Conservation (phyloP, 2,888 invertebrate species). For the Papilio protenor region DNA sequence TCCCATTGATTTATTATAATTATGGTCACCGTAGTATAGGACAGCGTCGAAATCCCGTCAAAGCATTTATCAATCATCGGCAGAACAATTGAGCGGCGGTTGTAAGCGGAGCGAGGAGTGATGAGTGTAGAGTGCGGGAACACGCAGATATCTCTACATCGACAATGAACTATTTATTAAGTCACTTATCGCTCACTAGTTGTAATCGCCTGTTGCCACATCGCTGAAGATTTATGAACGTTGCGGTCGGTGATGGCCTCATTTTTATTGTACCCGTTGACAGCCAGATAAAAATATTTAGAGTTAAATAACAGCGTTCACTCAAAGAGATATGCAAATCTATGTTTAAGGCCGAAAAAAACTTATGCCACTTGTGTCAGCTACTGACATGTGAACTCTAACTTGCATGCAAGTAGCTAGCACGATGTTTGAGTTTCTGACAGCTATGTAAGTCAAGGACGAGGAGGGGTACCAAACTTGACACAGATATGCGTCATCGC, state of each 20-base stretch:
- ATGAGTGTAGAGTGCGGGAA: constrained; percentile 1
- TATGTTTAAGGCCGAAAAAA: no score
- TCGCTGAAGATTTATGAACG: not conserved
- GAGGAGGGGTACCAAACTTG: no score
- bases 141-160: constrained; percentile 44
- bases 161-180: constrained; percentile 45
- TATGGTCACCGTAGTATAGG: constrained; percentile 29
- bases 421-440: no score
- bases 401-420: no score
- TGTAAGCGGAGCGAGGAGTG: constrained; percentile 5
- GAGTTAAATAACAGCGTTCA: not conserved
- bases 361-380: no score
- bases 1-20: not conserved
- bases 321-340: not conserved
- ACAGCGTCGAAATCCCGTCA: constrained; percentile 31
- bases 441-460: no score
- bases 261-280: constrained; percentile 11
- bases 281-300: not conserved
- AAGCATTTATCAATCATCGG: constrained; percentile 37
- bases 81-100: constrained; percentile 37
- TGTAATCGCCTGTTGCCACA: constrained; percentile 21
- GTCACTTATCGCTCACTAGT: constrained; percentile 37
- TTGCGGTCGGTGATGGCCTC: constrained; percentile 9
- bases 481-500: no score
- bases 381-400: no score